Evolutionary conservation across 2,888 invertebrate species (phyloP).

Genomic region (Chymomyza fuscimana): DNA sequence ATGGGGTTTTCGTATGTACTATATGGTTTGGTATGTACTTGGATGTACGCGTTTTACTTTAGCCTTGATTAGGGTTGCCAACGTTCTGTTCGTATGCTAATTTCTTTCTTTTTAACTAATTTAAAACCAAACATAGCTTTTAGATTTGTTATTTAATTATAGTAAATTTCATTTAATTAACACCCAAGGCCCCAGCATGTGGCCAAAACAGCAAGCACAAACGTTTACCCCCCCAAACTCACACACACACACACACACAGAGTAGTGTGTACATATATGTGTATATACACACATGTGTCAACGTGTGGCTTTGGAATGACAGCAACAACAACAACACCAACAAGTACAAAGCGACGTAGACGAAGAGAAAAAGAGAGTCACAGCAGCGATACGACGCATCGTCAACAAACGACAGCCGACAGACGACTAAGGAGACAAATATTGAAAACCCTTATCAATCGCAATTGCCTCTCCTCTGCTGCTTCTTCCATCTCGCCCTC

Average conservation of each 20-base stretch:
- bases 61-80: not conserved
- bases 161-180: slow-evolving; percentile 6
- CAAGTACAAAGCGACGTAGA: not conserved
- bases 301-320: slow-evolving; percentile 18
- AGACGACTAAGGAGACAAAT: slow-evolving; percentile 27
- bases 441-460: slow-evolving; percentile 55
- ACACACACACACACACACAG: slow-evolving; percentile 11
- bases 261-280: not conserved
- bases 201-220: not conserved
- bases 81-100: not conserved
- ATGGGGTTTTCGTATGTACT: too few species aligned
- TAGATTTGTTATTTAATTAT: not conserved
- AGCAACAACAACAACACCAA: slow-evolving; percentile 26
- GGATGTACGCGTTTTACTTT: too few species aligned
- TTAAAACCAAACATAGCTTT: not conserved
- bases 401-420: not conserved
- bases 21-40: too few species aligned
- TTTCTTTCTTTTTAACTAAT: not conserved
- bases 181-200: slow-evolving; percentile 1
- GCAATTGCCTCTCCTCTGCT: slow-evolving; percentile 38
- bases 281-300: slow-evolving; percentile 15
- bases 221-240: not conserved
- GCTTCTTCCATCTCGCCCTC: not conserved
- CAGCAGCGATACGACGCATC: not conserved
- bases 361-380: not conserved